A percentile compares a stretch with the other conserved stretches of the same genome.
Conservation (phyloP, 2,888 invertebrate genomes). For the Ophonus ardosiacus region DNA sequence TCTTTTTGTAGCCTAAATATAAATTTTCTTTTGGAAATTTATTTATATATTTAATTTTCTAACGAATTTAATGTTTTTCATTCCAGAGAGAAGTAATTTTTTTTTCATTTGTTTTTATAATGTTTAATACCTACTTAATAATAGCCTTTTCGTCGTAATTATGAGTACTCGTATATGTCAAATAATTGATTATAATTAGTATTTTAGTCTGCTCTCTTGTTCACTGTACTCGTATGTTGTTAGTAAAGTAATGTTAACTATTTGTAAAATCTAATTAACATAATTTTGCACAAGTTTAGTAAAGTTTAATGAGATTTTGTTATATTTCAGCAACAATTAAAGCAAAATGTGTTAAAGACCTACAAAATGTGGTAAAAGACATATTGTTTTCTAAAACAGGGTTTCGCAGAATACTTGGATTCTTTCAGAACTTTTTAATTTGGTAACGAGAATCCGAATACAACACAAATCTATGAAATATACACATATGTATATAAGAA, state of each 20-base stretch:
- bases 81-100: too few relatives aligned
- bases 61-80: too few relatives aligned
- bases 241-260: slow-evolving; percentile 17
- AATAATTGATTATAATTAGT: not conserved
- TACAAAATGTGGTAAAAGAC: not conserved
- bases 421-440: too few relatives aligned
- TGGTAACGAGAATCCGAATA: too few relatives aligned
- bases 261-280: slow-evolving; percentile 38
- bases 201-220: not conserved
- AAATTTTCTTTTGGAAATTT: too few relatives aligned
- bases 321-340: not conserved
- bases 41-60: too few relatives aligned
- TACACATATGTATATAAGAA: too few relatives aligned
- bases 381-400: not conserved
- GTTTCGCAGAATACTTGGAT: too few relatives aligned
- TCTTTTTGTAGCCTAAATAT: too few relatives aligned
- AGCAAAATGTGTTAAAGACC: not conserved
- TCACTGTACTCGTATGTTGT: not conserved
- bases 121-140: too few relatives aligned
- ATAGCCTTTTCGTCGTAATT: not conserved
- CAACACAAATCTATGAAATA: too few relatives aligned
- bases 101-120: too few relatives aligned
- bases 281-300: slow-evolving; percentile 12
- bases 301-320: slow-evolving; percentile 22
- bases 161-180: not conserved